phyloP scores from a whole-genome alignment of 2,113 vertebrate genomes.

The Notechis scutatus region DNA sequence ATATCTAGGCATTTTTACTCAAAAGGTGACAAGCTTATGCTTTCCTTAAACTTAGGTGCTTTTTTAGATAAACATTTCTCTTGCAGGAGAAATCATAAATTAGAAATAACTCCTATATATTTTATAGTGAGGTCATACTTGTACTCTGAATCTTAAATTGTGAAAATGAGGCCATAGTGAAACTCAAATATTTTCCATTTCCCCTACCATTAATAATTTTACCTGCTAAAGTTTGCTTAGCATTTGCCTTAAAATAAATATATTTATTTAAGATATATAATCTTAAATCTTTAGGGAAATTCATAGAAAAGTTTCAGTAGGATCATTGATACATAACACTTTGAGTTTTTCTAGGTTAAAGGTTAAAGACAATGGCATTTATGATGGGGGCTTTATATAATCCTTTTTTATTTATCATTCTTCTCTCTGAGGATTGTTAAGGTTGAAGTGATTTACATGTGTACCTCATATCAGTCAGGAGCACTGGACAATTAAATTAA shows the following conservation, averaged over 20 bases:
- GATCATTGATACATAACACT: background rate
- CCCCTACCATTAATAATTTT: background rate
- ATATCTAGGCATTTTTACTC: background rate
- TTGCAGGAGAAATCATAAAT: background rate
- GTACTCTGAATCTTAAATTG: background rate
- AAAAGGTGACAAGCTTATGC: background rate
- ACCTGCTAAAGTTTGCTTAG: background rate
- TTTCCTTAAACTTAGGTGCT: background rate
- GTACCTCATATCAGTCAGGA: conserved; percentile 5
- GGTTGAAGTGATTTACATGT: background rate
- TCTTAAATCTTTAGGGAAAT: background rate
- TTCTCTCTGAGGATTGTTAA: background rate
- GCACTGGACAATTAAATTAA: background rate
- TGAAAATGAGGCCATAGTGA: background rate
- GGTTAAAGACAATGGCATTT: background rate
- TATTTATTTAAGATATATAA: too few species aligned
- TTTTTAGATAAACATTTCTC: background rate
- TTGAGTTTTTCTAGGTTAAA: background rate
- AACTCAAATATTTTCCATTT: background rate
- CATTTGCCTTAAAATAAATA: background rate
- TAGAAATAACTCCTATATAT: background rate
- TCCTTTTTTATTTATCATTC: background rate
- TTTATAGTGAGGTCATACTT: background rate
- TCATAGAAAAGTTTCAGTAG: background rate
- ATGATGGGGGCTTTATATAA: background rate